Evolutionary conservation across 1,140 invertebrate genomes (phyloP), one percentile per base, ranked within the genome.

Genomic region (Pseudomyrmex flavicornis): DNA sequence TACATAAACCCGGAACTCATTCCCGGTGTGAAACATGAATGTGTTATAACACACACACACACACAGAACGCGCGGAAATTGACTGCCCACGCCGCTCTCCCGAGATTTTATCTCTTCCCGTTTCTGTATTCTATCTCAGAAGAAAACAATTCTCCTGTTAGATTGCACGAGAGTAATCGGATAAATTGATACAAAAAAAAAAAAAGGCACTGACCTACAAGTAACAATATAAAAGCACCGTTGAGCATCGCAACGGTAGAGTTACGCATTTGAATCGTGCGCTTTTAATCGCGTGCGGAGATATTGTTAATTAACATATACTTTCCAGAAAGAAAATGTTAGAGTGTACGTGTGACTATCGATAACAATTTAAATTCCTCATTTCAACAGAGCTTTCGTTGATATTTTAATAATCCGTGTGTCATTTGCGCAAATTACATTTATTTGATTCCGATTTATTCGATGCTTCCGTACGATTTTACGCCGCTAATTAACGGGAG

Each of bases 401-500:
- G 20, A 61, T 15, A 20, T 58, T 17, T 75, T 26, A 62, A 50
- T 52, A 17, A 52, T 15, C 15, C 35, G 35, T 35, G 35, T n/a
- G 3, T 48, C 13, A 17, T 3, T 26, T 35, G 22, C 26, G 2
- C 1, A 73, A 73, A 35, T 10, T 17, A 5, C 13, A 20, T 44
- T 72, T 46, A 59, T 46, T 73, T 52, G 44, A 75, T 50, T 20
- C n/a, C n/a, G 17, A 50, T 76, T 65, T 48, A 46, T 26, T 58
- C 12, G 0, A 65, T 44, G 50, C 22, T 70, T 1, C 5, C 2
- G 46, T 54, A 66, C 9, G 15, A 52, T 50, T 48, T 20, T 54
- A 20, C 15, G 15, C 59, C 52, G 59, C 26, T 70, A 48, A 70
- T 70, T 68, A 35, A 35, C 35, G 0, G 46, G 13, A 59, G n/a